Evolutionary conservation across 2,888 invertebrate genomes (phyloP).

Genomic region (Mesorhabditis sp.): DNA sequence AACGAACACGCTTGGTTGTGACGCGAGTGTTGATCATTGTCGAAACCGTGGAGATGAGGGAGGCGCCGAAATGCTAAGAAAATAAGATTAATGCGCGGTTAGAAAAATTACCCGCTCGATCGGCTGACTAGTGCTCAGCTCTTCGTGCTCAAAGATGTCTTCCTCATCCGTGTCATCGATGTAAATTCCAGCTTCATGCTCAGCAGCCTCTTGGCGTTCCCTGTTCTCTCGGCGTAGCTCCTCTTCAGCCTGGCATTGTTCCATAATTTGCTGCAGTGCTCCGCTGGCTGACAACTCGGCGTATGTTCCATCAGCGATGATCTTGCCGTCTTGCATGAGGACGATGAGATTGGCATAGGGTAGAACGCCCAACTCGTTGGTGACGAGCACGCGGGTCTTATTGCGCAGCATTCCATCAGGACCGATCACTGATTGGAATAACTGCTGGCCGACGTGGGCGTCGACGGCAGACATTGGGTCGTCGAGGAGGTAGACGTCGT

Average conservation of each 20-base stretch:
- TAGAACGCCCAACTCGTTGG: slow-evolving; percentile 88
- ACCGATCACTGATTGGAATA: slow-evolving; percentile 52
- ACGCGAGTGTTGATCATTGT: slow-evolving; percentile 38
- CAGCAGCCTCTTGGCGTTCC: slow-evolving; percentile 11
- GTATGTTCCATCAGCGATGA: slow-evolving; percentile 49
- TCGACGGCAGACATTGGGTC: slow-evolving; percentile 94
- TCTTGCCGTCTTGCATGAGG: slow-evolving; percentile 70
- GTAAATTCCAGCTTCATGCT: slow-evolving; percentile 16
- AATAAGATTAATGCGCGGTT: background rate
- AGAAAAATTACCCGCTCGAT: slow-evolving; percentile 27
- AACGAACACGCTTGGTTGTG: slow-evolving; percentile 16
- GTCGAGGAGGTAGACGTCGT: slow-evolving; percentile 86
- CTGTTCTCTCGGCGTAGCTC: slow-evolving; percentile 22
- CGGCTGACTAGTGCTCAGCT: slow-evolving; percentile 31
- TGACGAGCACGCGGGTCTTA: slow-evolving; percentile 83
- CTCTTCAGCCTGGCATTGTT: slow-evolving; percentile 48
- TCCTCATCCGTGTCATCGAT: slow-evolving; percentile 14
- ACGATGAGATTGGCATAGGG: slow-evolving; percentile 84
- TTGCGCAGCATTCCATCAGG: slow-evolving; percentile 56
- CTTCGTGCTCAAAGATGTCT: slow-evolving; percentile 37
- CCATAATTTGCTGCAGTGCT: slow-evolving; percentile 45
- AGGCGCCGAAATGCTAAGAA: slow-evolving; percentile 44
- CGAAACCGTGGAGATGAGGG: slow-evolving; percentile 54
- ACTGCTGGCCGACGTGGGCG: slow-evolving; percentile 82
- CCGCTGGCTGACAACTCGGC: slow-evolving; percentile 49